Evolutionary conservation across 37 sponge, comb jelly and placozoan species (phyloP), one percentile per base, ranked within the genome.

Genomic region (Eunapius fragilis): DNA sequence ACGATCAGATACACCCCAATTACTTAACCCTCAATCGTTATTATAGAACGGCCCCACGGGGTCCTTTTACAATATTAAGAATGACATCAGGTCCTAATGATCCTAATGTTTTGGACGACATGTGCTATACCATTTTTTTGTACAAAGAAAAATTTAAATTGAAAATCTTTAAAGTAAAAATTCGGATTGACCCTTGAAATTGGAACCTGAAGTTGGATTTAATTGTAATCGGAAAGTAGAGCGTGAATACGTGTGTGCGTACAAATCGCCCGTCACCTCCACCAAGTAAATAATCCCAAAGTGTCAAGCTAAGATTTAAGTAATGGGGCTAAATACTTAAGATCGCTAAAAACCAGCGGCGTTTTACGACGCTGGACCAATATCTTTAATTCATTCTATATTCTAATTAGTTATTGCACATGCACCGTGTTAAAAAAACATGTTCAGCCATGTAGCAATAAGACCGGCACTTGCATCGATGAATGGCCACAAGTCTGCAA

Each of bases 151-250:
- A 32, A 31, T 31, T 36, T 30, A 84, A 67, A 45, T 24, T 34
- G 30, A 47, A 48, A 88, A 80, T 25, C 70, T 76, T 41, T 69
- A 85, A 88, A 85, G 67, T 79, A 78, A 77, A 84, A 78, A 34
- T 80, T 81, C 88, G 91, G 85, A 93, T 25, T 72, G 37, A 26
- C 68, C 58, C 31, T 82, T 89, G 94, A 89, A 93, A 93, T 82
- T 75, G 69, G 45, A 78, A 37, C 68, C 73, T 83, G 85, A 93
- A 93, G 94, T 79, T 75, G 94, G 94, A 93, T 93, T 93, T 93
- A 87, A 93, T 90, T 90, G 94, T 93, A 93, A 93, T 93, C 91
- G 88, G 67, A 89, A 75, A 90, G 94, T 90, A 93, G 94, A 87
- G 94, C 73, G 94, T 93, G 94, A 93, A 93, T 93, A 48, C 50